Percentiles rank a stretch among this genome's conserved stretches.
These are phyloP conservation scores for Boleophthalmus pectinirostris DNA, from an alignment of 2,113 vertebrate genomes.

Conservation along the genomic window DNA sequence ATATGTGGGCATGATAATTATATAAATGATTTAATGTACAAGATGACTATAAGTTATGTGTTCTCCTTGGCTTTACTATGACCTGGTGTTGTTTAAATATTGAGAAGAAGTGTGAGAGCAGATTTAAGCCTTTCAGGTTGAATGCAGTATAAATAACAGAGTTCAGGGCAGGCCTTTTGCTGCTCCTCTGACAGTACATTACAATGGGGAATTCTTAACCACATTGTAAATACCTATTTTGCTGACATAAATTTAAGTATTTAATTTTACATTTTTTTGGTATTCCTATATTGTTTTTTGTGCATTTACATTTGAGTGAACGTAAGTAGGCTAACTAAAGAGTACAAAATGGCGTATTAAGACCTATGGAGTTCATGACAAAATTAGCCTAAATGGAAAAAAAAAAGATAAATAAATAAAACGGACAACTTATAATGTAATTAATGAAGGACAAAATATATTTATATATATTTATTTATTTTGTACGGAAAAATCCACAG, in stretches of 20 bases:
- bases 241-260: conserved; percentile 8
- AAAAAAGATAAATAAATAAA: too few relatives aligned
- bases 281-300: not conserved
- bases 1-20: conserved; percentile 1
- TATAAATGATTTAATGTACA: conserved; percentile 17
- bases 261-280: not conserved
- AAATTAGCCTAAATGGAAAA: too few relatives aligned
- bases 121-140: conserved; percentile 61
- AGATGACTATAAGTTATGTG: conserved; percentile 21
- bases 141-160: conserved; percentile 60
- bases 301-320: not conserved
- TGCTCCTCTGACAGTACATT: conserved; percentile 56
- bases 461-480: too few relatives aligned
- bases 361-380: too few relatives aligned
- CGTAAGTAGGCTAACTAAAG: not conserved
- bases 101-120: conserved; percentile 53
- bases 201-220: conserved; percentile 45
- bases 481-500: too few relatives aligned
- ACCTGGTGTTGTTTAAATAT: conserved; percentile 47
- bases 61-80: conserved; percentile 37
- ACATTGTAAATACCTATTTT: conserved; percentile 24
- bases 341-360: too few relatives aligned
- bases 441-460: too few relatives aligned
- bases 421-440: too few relatives aligned
- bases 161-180: conserved; percentile 41